Evolutionary conservation across 2,113 vertebrate species (phyloP), one percentile per base, ranked within the genome.

Genomic region (Vanacampus margaritifer): DNA sequence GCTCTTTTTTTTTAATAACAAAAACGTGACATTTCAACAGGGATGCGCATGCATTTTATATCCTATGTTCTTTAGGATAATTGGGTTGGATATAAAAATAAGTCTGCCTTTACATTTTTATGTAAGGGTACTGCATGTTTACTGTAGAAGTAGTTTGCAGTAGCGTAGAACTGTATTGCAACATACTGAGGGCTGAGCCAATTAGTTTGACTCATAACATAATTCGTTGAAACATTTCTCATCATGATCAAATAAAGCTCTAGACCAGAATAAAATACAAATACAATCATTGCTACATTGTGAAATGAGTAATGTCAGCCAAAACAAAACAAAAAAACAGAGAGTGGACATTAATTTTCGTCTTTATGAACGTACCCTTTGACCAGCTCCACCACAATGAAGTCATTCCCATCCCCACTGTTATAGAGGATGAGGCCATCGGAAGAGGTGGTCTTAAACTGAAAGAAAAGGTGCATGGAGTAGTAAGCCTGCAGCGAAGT

Each of bases 401-500:
- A 99, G 91, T 99, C 97, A 73, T 96, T 98, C 59, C 96, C 97
- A 87, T 99, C 97, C 3, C 97, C 97, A 58, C 96, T 98, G 91
- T 98, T 99, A 84, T 92, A 99, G 1, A 99, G 93, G 85, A 99
- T 97, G 79, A 99, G 93, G 71, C 97, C 97, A 57, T 99, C 97
- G 1, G 96, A 91, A 4, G 97, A 98, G 67, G 97, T 99, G 58
- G 96, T 99, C 91, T 98, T 98, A 90, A 99, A 98, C 92, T 99
- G 97, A 92, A 99, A 99, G 91, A 98, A 99, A 84, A 99, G 95
- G 91, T 98, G 95, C 97, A 99, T 99, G 90, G 96, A 96, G 76
- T 96, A 98, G 84, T 99, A 99, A 65, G 97, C 97, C 90, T 98
- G 97, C 74, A 99, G 87, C 0, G 97, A 96, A 73, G 93, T 93